Conservation (phyloP, 2,888 invertebrate species). For the Drosophila cracens region DNA sequence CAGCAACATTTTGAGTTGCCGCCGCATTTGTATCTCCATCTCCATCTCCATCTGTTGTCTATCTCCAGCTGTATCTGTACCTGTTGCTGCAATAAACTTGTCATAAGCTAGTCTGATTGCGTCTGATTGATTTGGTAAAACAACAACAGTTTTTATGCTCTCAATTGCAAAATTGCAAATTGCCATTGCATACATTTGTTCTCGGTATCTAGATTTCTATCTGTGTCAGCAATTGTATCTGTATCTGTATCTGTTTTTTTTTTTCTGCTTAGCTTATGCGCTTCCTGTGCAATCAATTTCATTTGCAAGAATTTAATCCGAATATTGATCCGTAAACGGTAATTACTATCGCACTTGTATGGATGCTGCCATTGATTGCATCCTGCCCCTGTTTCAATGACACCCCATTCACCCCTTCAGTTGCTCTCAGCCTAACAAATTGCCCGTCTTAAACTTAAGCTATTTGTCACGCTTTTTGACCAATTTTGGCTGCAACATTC, state of each 20-base stretch:
- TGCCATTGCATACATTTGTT: slow-evolving; percentile 41
- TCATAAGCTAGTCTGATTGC: slow-evolving; percentile 48
- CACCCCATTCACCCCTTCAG: too few species aligned
- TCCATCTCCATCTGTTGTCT: slow-evolving; percentile 1
- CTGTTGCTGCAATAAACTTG: slow-evolving; percentile 38
- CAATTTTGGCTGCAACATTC: slow-evolving; percentile 42
- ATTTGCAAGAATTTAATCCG: slow-evolving; percentile 38
- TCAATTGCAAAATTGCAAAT: slow-evolving; percentile 37
- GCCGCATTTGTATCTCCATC: slow-evolving; percentile 9
- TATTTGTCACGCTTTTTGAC: slow-evolving; percentile 48
- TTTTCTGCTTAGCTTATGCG: slow-evolving; percentile 52
- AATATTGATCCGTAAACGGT: slow-evolving; percentile 25
- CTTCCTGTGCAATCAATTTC: slow-evolving; percentile 66
- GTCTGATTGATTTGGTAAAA: slow-evolving; percentile 39
- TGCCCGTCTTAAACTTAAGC: slow-evolving; percentile 5
- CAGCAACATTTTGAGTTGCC: slow-evolving; percentile 17
- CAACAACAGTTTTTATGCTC: slow-evolving; percentile 24
- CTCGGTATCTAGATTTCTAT: slow-evolving; percentile 18
- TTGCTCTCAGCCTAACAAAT: not conserved
- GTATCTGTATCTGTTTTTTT: slow-evolving; percentile 1
- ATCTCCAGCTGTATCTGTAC: slow-evolving; percentile 21
- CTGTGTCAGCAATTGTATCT: slow-evolving; percentile 13
- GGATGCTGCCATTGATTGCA: slow-evolving; percentile 60
- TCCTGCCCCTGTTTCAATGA: slow-evolving; percentile 42
- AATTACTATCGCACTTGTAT: slow-evolving; percentile 21